Evolutionary conservation across 2,888 invertebrate species (phyloP), one percentile per base, ranked within the genome.

Genomic region (Trichopria drosophilae): DNA sequence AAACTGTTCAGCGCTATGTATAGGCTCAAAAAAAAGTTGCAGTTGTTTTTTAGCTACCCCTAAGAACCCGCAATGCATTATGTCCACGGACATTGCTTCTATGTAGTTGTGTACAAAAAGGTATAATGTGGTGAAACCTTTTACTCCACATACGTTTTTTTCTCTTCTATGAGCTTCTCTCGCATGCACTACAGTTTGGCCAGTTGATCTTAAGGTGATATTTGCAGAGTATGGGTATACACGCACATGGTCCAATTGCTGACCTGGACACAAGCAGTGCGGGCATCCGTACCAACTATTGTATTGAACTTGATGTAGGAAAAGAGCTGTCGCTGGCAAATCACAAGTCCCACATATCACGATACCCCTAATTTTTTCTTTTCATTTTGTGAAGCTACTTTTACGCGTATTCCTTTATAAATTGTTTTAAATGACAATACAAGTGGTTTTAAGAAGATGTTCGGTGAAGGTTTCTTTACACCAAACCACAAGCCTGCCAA

Each of bases 11-110:
- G n/a, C n/a, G n/a, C 31, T 4, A 31, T 31, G 9, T 19, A 22
- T 3, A 20, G 9, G 3, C 4, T 31, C 42, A 42, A 42, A 42
- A 26, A 26, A 40, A 16, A 40, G 3, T 5, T 18, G 18, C n/a
- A 43, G 18, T 10, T 34, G 24, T 16, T 44, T 44, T 34, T 44
- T 44, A 5, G 26, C 28, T 2, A 35, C 28, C 4, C 24, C 44
- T 44, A 35, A 36, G 20, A n/a, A 44, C 3, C 26, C 35, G 10
- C 44, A 35, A 37, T 28, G 46, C 46, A 46, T 46, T 9, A 13
- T n/a, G 19, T 47, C 47, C 4, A 29, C 19, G 10, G 47, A 37
- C 1, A 32, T 39, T 3, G 29, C 23, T 5, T 18, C n/a, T 9
- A 39, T 12, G 20, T 39, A 39, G 9, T 47, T 7, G 3, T 1